Evolutionary conservation across 2,113 vertebrate genomes (phyloP).

Genomic region (Bos javanicus): DNA sequence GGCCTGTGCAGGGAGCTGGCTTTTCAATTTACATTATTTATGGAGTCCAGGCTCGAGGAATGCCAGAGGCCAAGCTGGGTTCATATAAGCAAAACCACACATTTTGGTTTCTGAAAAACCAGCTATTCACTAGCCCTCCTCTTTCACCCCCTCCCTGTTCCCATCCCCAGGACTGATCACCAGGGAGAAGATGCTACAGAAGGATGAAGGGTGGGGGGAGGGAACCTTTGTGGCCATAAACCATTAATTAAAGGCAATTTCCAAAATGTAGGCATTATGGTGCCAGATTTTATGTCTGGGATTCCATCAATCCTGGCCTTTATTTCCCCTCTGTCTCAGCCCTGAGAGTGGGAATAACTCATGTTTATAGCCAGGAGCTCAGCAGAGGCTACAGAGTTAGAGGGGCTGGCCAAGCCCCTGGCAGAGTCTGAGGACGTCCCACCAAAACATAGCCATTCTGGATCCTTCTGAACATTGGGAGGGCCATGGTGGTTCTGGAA

Average conservation of each 20-base stretch:
- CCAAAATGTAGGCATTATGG: not conserved
- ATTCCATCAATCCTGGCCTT: not conserved
- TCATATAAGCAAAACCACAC: not conserved
- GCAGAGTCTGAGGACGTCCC: not conserved
- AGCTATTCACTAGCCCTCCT: fast-evolving
- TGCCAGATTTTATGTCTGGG: not conserved
- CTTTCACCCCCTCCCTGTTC: not conserved
- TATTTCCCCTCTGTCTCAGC: not conserved
- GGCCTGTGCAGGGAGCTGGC: not conserved
- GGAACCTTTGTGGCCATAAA: not conserved
- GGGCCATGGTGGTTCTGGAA: not conserved
- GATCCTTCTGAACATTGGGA: fast-evolving
- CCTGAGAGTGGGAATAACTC: not conserved
- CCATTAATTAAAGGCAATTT: not conserved
- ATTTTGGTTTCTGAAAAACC: not conserved
- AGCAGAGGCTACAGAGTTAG: not conserved
- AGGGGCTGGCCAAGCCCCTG: not conserved
- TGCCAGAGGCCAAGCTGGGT: not conserved
- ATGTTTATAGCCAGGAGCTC: not conserved
- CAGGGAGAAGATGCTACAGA: not conserved
- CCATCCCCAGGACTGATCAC: not conserved
- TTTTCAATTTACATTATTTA: fast-evolving
- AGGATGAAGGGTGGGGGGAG: not conserved
- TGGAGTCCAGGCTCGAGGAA: not conserved
- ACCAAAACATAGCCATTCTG: not conserved